Evolutionary conservation across 2,113 vertebrate genomes (phyloP).

Genomic region (Aphyosemion australe): DNA sequence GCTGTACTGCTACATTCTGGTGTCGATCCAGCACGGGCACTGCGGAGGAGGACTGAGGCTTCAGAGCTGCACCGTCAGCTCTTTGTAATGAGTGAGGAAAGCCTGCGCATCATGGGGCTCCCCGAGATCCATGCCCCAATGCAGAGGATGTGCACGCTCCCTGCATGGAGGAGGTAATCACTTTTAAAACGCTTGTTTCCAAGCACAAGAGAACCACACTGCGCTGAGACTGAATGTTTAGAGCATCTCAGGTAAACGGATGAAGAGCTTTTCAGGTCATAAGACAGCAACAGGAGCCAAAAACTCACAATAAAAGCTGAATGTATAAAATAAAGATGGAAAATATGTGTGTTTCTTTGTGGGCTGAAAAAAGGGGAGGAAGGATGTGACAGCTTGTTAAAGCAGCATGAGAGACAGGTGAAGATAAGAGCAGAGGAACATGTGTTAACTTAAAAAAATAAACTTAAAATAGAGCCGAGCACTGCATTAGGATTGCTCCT

Average conservation of each 20-base stretch:
- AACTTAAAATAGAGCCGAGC: slow-evolving; percentile 56
- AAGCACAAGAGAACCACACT: slow-evolving; percentile 23
- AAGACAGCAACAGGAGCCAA: neutral
- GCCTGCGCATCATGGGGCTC: slow-evolving; percentile 61
- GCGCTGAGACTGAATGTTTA: slow-evolving; percentile 26
- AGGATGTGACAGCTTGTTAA: slow-evolving; percentile 4
- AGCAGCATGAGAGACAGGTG: slow-evolving; percentile 15
- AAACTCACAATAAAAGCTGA: slow-evolving; percentile 1
- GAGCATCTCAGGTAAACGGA: slow-evolving; percentile 1
- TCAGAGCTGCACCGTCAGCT: slow-evolving; percentile 67
- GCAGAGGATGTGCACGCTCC: slow-evolving; percentile 44
- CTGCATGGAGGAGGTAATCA: slow-evolving; percentile 48
- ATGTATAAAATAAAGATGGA: no score
- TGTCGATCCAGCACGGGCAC: slow-evolving; percentile 66
- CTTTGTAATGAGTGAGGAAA: slow-evolving; percentile 71
- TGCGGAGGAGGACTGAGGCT: slow-evolving; percentile 64
- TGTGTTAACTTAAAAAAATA: slow-evolving; percentile 37
- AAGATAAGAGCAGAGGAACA: slow-evolving; percentile 29
- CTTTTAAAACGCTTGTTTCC: slow-evolving; percentile 43
- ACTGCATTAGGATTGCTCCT: slow-evolving; percentile 52
- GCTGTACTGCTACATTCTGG: slow-evolving; percentile 53
- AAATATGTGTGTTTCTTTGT: neutral
- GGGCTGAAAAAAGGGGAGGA: slow-evolving; percentile 1
- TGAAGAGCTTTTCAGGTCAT: no score
- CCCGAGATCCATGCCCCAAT: slow-evolving; percentile 56